Percentiles rank a stretch among this genome's conserved stretches.
Evolutionary conservation across 2,797 vertebrate genomes (phyloP).

Genomic region (Denticeps clupeoides): DNA sequence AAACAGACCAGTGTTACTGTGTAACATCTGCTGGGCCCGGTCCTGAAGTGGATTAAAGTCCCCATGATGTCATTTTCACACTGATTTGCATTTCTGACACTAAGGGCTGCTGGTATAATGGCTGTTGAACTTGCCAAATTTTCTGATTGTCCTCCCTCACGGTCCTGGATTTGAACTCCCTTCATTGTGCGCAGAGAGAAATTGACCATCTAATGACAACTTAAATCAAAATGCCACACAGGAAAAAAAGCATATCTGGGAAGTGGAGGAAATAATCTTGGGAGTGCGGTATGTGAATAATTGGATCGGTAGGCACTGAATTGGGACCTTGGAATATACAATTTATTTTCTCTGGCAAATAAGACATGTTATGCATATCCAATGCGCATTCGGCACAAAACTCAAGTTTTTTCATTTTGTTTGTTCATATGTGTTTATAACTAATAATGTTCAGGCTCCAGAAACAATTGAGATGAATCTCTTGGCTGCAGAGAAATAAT

Average conservation of each 20-base stretch:
- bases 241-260: no score
- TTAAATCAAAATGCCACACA: no score
- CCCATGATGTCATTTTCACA: constrained; percentile 29
- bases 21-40: constrained; percentile 31
- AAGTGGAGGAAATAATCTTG: no score
- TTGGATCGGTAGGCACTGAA: no score
- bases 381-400: background rate
- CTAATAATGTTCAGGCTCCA: no score
- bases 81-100: constrained; percentile 36
- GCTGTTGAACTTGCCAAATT: constrained; percentile 22
- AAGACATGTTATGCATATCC: no score
- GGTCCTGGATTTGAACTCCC: no score
- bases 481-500: no score
- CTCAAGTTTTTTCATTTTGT: background rate
- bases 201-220: no score
- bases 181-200: no score
- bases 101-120: constrained; percentile 20
- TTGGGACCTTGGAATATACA: background rate
- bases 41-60: constrained; percentile 36
- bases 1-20: constrained; percentile 16
- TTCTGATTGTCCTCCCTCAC: constrained; percentile 28
- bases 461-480: no score
- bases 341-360: background rate
- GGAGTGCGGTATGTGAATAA: background rate
- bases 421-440: no score